Percentiles rank a stretch among this genome's conserved stretches.
phyloP scores from a whole-genome alignment of 2,113 vertebrate genomes.

The Calcarius ornatus region DNA sequence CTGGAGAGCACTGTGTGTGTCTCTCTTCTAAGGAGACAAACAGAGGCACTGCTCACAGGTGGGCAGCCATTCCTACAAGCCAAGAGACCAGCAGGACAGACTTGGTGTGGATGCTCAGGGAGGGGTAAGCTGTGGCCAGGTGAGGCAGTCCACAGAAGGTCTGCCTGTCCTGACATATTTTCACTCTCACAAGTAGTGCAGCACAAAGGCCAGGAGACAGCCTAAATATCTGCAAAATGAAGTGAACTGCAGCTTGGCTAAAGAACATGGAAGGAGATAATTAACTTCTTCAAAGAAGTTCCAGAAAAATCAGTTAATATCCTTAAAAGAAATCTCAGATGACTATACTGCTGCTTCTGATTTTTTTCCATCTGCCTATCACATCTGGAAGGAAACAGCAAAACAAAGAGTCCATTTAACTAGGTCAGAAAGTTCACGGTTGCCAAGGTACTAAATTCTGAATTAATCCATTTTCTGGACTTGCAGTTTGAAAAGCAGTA shows the following conservation, averaged over 20 bases:
- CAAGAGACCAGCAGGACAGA: background rate
- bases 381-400: constrained; percentile 16
- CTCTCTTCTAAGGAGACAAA: fast-evolving
- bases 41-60: background rate
- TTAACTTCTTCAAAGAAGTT: background rate
- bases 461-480: constrained; percentile 4
- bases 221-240: fast-evolving
- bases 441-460: background rate
- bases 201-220: background rate
- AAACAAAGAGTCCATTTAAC: constrained; percentile 34
- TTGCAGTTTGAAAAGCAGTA: background rate
- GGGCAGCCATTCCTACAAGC: background rate
- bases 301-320: background rate
- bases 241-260: background rate
- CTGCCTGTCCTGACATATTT: background rate
- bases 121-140: background rate
- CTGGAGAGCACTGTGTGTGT: background rate
- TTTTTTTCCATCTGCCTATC: background rate
- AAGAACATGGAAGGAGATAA: background rate
- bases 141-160: background rate
- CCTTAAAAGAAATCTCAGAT: constrained; percentile 3
- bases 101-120: background rate
- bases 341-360: background rate
- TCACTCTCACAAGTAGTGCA: background rate
- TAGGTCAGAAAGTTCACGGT: background rate